These are phyloP conservation scores for Drosophila cracens DNA, from an alignment of 2,888 invertebrate genomes.

Conservation along the genomic window DNA sequence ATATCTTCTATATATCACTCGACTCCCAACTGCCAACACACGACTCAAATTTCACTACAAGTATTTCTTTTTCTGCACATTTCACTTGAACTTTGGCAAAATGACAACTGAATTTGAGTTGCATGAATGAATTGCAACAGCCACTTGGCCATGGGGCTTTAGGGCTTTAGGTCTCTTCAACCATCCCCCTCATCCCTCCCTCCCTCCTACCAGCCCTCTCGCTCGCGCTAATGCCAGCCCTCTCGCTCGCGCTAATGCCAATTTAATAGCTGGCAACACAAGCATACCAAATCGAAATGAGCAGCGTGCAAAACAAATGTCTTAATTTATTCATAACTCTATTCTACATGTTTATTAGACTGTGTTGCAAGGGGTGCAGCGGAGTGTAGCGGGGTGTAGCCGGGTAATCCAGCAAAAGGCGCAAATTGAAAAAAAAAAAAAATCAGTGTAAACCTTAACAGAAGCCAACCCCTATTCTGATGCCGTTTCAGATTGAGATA, in stretches of 20 bases:
- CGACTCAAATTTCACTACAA: conserved; percentile 44
- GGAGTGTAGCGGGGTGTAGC: not conserved
- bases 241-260: conserved; percentile 77
- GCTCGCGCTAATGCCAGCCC: conserved; percentile 79
- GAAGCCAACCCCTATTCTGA: conserved; percentile 37
- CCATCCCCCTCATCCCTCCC: not conserved
- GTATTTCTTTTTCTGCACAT: conserved; percentile 17
- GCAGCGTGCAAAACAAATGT: conserved; percentile 72
- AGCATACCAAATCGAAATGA: conserved; percentile 61
- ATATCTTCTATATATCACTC: not conserved
- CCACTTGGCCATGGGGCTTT: conserved; percentile 19
- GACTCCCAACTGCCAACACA: not conserved
- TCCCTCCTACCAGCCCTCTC: conserved; percentile 16
- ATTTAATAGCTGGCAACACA: conserved; percentile 77
- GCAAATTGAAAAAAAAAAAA: conserved; percentile 57
- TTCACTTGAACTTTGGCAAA: conserved; percentile 30
- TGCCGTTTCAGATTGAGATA: conserved; percentile 18
- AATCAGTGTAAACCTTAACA: conserved; percentile 13
- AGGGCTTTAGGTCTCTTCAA: conserved; percentile 5
- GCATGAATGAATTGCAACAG: conserved; percentile 12
- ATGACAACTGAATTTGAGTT: conserved; percentile 27
- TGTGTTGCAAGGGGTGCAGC: conserved; percentile 21
- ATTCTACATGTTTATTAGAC: conserved; percentile 71
- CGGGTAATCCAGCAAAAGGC: conserved; percentile 5
- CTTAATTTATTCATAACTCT: conserved; percentile 83